Evolutionary conservation across 2,113 vertebrate genomes (phyloP).

Genomic region (Callipepla squamata): DNA sequence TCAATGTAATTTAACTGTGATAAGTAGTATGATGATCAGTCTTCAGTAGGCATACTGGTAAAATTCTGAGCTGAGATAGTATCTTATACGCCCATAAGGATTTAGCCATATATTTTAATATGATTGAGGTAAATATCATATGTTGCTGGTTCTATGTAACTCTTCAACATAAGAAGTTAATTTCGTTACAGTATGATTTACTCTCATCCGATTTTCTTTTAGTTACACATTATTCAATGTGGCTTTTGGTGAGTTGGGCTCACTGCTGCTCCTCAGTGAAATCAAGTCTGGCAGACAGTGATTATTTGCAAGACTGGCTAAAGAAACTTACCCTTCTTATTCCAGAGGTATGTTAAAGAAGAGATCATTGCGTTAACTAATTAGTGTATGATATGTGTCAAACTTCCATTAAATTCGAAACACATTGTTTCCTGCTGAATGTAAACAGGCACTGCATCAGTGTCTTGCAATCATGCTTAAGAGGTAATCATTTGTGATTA

Average conservation of each 20-base stretch:
- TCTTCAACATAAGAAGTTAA: not conserved
- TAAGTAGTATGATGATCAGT: not conserved
- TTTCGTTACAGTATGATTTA: not conserved
- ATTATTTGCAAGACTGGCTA: conserved; percentile 96
- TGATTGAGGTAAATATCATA: not conserved
- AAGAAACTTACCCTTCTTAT: conserved; percentile 96
- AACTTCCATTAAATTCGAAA: not conserved
- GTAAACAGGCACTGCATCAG: not conserved
- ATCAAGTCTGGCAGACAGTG: conserved; percentile 96
- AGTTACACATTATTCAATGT: conserved; percentile 99
- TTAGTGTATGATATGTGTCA: not conserved
- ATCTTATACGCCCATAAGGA: not conserved
- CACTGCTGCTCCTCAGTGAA: conserved; percentile 97
- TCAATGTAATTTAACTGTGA: not conserved
- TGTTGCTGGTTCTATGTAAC: not conserved
- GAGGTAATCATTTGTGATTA: not conserved
- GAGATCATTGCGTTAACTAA: not conserved
- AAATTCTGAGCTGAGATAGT: not conserved
- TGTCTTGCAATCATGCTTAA: not conserved
- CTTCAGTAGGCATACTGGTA: not conserved
- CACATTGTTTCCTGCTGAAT: not conserved
- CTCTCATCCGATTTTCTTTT: not conserved
- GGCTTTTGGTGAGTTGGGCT: conserved; percentile 98
- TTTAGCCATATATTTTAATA: not conserved
- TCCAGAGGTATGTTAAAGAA: conserved; percentile 87